phyloP scores from a whole-genome alignment of 2,797 vertebrate species.

The Cuniculus paca region DNA sequence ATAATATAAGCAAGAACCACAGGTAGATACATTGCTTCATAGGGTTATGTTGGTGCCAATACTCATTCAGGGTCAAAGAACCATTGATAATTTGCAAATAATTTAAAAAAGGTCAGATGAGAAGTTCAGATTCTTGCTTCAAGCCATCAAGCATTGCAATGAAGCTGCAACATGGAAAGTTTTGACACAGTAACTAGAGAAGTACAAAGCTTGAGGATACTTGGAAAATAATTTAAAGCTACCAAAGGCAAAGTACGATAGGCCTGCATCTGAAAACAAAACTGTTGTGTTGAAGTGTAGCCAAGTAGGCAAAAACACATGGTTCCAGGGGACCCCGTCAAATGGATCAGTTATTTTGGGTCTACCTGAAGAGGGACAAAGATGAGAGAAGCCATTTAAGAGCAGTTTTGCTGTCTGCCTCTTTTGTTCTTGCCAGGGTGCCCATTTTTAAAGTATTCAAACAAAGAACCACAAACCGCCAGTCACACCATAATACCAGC shows the following conservation, averaged over 20 bases:
- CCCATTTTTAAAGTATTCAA: slow-evolving; percentile 91
- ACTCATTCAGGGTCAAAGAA: slow-evolving; percentile 46
- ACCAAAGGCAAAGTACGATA: slow-evolving; percentile 75
- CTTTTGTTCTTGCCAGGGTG: slow-evolving; percentile 90
- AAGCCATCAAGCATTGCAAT: slow-evolving; percentile 7
- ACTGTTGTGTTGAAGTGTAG: slow-evolving; percentile 79
- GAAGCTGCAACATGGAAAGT: slow-evolving; percentile 39
- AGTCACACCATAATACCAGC: slow-evolving; percentile 92
- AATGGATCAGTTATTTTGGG: slow-evolving; percentile 40
- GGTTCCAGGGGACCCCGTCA: slow-evolving; percentile 54
- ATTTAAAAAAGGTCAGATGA: not conserved
- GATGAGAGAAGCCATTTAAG: slow-evolving; percentile 78
- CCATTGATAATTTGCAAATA: slow-evolving; percentile 15
- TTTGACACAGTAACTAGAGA: slow-evolving; percentile 62
- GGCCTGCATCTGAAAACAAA: slow-evolving; percentile 80
- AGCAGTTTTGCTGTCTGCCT: slow-evolving; percentile 87
- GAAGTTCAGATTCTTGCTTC: slow-evolving; percentile 36
- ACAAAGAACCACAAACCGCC: slow-evolving; percentile 91
- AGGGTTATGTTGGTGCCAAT: not conserved
- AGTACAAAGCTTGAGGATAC: slow-evolving; percentile 17
- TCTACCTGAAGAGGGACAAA: slow-evolving; percentile 80
- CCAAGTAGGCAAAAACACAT: slow-evolving; percentile 71
- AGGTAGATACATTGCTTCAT: not conserved
- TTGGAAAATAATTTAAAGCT: slow-evolving; percentile 64
- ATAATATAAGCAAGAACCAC: not conserved